phyloP scores from a whole-genome alignment of 2,888 invertebrate species.

The Parasteatoda lunata region DNA sequence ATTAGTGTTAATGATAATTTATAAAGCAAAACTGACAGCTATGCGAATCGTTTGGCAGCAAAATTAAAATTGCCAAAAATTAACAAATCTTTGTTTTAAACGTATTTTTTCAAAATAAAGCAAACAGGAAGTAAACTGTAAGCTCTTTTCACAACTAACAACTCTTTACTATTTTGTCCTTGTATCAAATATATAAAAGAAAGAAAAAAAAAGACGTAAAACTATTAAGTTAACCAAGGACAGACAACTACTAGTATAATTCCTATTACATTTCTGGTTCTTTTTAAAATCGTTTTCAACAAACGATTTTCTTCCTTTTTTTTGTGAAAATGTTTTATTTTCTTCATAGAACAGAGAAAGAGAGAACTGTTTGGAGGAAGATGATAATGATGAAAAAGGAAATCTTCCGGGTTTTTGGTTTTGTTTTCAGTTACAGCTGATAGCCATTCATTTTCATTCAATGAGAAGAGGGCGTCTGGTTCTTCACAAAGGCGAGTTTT shows the following conservation, averaged over 20 bases:
- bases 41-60: too few species aligned
- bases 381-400: neutral
- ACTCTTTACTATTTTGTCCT: neutral
- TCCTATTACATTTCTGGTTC: too few species aligned
- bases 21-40: too few species aligned
- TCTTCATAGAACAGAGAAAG: too few species aligned
- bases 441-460: neutral
- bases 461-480: neutral
- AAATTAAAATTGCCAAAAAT: too few species aligned
- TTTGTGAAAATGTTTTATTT: too few species aligned
- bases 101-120: neutral
- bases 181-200: neutral
- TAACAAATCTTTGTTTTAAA: too few species aligned
- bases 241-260: neutral
- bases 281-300: neutral
- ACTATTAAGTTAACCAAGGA: neutral
- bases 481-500: neutral
- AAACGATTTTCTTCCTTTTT: neutral
- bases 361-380: too few species aligned
- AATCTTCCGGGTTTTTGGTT: constrained; percentile 2
- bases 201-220: neutral
- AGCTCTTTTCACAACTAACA: neutral
- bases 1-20: too few species aligned
- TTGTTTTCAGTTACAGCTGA: neutral
- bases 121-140: neutral